Base-by-base conservation (phyloP, 2,113 vertebrate species). In the Forbesichthys papilliferus region DNA sequence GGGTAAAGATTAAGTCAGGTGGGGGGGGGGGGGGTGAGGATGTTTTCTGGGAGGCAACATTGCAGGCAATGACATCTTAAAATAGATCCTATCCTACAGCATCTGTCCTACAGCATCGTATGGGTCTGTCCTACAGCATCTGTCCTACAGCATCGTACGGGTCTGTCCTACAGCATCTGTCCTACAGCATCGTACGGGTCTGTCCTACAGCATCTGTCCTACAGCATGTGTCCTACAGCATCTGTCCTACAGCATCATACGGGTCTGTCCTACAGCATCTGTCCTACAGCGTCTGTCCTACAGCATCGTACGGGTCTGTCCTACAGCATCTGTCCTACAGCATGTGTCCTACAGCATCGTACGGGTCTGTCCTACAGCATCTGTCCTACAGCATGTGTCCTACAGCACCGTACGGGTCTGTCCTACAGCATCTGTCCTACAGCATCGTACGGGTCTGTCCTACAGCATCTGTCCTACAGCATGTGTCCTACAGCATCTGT, bases 1-100 rank as follows among this genome's bases (percentile, higher is more conserved):
- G 79, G 77, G 61, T 77, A 72, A 69, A 77, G 75, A 68, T 82
- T 73, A 27, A 27, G 27, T 27, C 27, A 20, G 20, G 67, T 75
- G 73, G 84, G 64, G 74, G 54, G 67, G 61, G 75, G 64, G 27
- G 1, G 27, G 27, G 27, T 27, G 27, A 27, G 27, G 27, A 27
- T 27, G 27, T 27, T 27, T 27, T 27, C 27, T 27, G 27, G 27
- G 27, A 27, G 27, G 27, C 27, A 27, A 27, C 27, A 27, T 27
- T 27, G 27, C 27, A 27, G 2, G 2, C 27, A 27, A 3, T 27
- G 27, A 27, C 27, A 27, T 27, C 27, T 27, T 27, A 27, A 27
- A 27, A 27, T 27, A 27, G 27, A 27, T 7, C 7, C 68, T 63
- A 3, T 12, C n/a, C 47, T 34, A 16, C 34, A 46, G 69, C 20